Evolutionary conservation across 2,113 vertebrate genomes (phyloP).

Genomic region (Emberiza fucata): DNA sequence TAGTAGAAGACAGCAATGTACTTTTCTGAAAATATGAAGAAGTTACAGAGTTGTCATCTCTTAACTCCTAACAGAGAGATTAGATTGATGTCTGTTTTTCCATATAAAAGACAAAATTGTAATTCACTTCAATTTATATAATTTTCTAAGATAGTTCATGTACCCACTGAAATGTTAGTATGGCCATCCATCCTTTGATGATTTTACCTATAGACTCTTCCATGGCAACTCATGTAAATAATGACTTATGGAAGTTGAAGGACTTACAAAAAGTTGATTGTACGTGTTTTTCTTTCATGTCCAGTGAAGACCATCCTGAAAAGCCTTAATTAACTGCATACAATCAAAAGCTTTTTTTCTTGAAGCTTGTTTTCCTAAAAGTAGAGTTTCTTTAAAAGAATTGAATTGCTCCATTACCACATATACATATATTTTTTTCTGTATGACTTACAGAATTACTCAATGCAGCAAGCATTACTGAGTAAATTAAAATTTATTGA

Average conservation of each 20-base stretch:
- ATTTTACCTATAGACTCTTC: background rate
- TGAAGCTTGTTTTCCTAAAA: conserved; percentile 30
- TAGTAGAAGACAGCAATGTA: background rate
- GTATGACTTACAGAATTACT: conserved; percentile 7
- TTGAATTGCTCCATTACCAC: conserved; percentile 46
- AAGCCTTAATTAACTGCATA: conserved; percentile 30
- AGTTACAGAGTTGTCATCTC: background rate
- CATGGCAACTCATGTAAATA: background rate
- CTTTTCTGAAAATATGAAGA: background rate
- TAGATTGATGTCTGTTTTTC: conserved; percentile 10
- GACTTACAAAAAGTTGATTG: background rate
- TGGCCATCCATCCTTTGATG: background rate
- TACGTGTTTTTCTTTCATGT: conserved; percentile 23
- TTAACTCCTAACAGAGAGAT: conserved; percentile 4
- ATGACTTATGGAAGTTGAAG: background rate
- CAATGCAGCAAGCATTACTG: background rate
- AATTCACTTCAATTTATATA: conserved; percentile 22
- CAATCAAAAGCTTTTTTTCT: conserved; percentile 22
- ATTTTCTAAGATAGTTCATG: conserved; percentile 33
- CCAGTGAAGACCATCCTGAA: conserved; percentile 39
- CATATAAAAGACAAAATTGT: background rate
- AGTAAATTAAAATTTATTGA: conserved; percentile 42
- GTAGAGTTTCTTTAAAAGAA: conserved; percentile 26
- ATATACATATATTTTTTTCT: conserved; percentile 20
- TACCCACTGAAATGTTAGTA: background rate